Percentiles rank a stretch among this genome's conserved stretches.
Evolutionary conservation across 2,113 vertebrate species (phyloP).

Genomic region (Montifringilla adamsi): DNA sequence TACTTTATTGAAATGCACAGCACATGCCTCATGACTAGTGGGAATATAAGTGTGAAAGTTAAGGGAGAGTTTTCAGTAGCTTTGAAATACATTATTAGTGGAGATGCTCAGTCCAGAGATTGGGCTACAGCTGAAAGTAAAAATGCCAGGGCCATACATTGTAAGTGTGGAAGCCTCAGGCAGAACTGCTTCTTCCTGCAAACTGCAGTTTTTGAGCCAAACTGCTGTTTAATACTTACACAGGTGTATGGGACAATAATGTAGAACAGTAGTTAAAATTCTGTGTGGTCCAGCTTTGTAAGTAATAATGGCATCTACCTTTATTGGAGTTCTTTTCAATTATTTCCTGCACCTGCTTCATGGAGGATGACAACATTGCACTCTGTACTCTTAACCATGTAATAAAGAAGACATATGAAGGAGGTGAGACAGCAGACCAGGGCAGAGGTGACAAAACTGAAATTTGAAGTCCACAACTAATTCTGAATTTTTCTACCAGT

Average conservation of each 20-base stretch:
- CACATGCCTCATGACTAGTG: rapidly evolving
- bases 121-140: background rate
- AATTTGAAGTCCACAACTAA: background rate
- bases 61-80: background rate
- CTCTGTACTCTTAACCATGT: background rate
- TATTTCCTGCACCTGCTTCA: background rate
- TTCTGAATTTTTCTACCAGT: background rate
- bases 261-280: background rate
- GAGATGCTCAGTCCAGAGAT: background rate
- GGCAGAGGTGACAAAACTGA: background rate
- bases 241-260: background rate
- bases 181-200: background rate
- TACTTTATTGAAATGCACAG: background rate
- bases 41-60: background rate
- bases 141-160: background rate
- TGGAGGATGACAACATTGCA: background rate
- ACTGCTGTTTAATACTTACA: background rate
- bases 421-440: background rate
- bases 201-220: background rate
- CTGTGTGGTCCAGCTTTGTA: background rate
- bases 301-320: background rate
- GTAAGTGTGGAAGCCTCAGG: background rate
- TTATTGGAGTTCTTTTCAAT: background rate
- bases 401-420: background rate
- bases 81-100: background rate